A percentile compares a stretch with the other conserved stretches of the same genome.
Evolutionary conservation across 2,888 invertebrate genomes (phyloP).

Genomic region (Ochlodes sylvanus): DNA sequence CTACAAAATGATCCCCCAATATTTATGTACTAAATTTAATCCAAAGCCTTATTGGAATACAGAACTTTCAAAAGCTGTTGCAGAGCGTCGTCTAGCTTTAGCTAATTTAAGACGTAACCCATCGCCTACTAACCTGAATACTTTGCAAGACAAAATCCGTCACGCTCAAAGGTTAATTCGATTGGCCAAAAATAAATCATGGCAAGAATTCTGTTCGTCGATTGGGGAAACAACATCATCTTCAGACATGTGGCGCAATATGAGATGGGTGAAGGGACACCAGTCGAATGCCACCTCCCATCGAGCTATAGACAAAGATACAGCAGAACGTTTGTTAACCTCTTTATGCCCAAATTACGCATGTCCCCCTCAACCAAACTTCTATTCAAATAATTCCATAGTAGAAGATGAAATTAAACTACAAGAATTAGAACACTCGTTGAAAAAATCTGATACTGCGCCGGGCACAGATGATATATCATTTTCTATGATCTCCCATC

Average conservation of each 20-base stretch:
- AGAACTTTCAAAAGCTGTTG: constrained; percentile 44
- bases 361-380: constrained; percentile 20
- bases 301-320: constrained; percentile 28
- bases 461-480: constrained; percentile 39
- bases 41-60: constrained; percentile 49
- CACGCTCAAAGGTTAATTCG: constrained; percentile 37
- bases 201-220: constrained; percentile 40
- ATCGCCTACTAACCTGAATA: constrained; percentile 40
- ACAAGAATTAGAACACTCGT: constrained; percentile 37
- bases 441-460: constrained; percentile 37
- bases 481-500: constrained; percentile 40
- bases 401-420: constrained; percentile 30
- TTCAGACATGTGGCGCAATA: constrained; percentile 41
- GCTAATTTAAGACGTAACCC: constrained; percentile 45
- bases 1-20: constrained; percentile 15
- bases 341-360: constrained; percentile 40
- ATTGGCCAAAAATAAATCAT: constrained; percentile 36
- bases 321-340: constrained; percentile 29
- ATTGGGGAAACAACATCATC: constrained; percentile 35
- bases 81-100: constrained; percentile 44
- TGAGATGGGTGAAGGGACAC: constrained; percentile 42
- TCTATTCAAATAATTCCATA: constrained; percentile 18
- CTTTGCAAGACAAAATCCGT: constrained; percentile 32
- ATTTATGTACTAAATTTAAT: constrained; percentile 33
- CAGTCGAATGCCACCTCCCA: neutral